Percentiles rank a stretch among this genome's conserved stretches.
These are phyloP conservation scores for Naja naja DNA, from an alignment of 2,113 vertebrate genomes.

Conservation along the genomic window DNA sequence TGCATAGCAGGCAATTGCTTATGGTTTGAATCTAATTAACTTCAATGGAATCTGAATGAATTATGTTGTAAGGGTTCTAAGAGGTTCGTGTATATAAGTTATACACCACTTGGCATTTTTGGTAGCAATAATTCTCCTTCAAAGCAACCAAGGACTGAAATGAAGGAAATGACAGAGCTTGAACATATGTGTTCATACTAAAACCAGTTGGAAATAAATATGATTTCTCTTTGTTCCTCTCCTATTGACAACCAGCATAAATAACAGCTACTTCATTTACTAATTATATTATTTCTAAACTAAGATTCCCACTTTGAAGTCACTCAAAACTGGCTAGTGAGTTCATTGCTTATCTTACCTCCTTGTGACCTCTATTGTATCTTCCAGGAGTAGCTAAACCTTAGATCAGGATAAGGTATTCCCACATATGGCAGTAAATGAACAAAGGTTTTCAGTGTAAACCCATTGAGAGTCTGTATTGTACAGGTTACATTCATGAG, in stretches of 20 bases:
- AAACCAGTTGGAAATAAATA: neutral
- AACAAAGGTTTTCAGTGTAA: neutral
- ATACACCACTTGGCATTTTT: neutral
- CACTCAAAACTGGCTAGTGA: neutral
- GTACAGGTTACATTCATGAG: neutral
- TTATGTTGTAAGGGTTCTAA: neutral
- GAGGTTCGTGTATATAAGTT: neutral
- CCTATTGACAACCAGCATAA: neutral
- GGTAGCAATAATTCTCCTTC: neutral
- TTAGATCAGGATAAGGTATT: neutral
- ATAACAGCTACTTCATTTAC: neutral
- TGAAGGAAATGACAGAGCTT: neutral
- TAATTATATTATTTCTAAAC: neutral
- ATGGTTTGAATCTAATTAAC: neutral
- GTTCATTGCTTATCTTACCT: too few species aligned
- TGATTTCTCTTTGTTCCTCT: neutral
- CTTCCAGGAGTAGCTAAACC: neutral
- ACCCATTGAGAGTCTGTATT: neutral
- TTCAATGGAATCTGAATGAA: neutral
- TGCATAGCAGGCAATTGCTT: neutral
- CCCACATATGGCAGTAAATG: neutral
- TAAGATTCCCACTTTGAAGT: neutral
- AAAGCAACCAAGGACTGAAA: neutral
- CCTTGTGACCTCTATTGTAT: neutral
- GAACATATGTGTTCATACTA: neutral